These are phyloP conservation scores for Erebia aethiops DNA, from an alignment of 2,888 invertebrate genomes.

Conservation along the genomic window DNA sequence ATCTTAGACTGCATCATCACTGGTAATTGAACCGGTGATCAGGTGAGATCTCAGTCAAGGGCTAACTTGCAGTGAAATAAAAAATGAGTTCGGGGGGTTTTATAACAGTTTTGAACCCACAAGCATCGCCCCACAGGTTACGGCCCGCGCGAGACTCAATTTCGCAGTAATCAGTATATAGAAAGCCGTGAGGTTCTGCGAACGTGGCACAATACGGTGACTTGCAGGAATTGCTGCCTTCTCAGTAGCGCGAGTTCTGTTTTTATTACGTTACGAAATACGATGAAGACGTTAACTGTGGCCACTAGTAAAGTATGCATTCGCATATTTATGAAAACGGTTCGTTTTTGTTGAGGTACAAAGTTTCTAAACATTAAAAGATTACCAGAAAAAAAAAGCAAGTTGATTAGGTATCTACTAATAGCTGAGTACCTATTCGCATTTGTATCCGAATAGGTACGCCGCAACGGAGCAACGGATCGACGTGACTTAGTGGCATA, in stretches of 20 bases:
- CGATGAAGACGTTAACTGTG: conserved; percentile 48
- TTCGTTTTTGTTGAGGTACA: neutral
- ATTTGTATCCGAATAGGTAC: no score
- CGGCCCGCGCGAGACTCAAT: conserved; percentile 26
- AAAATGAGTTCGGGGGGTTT: no score
- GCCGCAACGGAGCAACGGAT: no score
- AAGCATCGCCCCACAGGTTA: neutral
- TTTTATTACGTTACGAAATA: conserved; percentile 43
- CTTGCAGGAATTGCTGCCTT: conserved; percentile 45
- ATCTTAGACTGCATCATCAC: no score
- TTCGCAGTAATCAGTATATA: conserved; percentile 39
- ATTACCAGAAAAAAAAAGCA: no score
- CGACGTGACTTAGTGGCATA: no score
- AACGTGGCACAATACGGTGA: conserved; percentile 36
- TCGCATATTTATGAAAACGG: conserved; percentile 4
- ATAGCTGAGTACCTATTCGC: no score
- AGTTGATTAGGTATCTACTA: no score
- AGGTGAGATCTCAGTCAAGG: no score
- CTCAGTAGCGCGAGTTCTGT: conserved; percentile 41
- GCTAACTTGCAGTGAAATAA: no score
- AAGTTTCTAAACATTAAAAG: no score
- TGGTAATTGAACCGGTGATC: no score
- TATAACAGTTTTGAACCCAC: neutral
- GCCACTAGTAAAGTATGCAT: conserved; percentile 28
- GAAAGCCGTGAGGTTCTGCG: conserved; percentile 39